Conservation (phyloP, 2,113 vertebrate genomes). For the Sminthopsis crassicaudata region DNA sequence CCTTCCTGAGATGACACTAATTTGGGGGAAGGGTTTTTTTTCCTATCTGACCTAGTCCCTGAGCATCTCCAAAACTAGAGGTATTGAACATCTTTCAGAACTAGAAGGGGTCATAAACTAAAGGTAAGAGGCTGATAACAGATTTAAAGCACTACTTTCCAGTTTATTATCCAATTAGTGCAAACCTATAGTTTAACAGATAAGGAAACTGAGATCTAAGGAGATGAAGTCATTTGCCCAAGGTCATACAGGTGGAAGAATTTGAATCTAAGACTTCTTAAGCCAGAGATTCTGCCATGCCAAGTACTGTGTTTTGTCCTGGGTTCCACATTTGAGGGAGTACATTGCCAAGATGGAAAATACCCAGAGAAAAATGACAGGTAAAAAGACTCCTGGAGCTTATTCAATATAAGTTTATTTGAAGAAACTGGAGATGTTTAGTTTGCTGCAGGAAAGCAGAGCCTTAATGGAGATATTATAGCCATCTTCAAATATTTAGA, state of each 20-base stretch:
- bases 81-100: not conserved
- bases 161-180: not conserved
- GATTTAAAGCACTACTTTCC: not conserved
- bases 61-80: not conserved
- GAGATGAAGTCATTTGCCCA: not conserved
- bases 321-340: not conserved
- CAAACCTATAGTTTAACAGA: not conserved
- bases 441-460: not conserved
- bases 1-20: not conserved
- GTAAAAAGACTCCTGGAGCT: not conserved
- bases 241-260: not conserved
- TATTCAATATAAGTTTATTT: not conserved
- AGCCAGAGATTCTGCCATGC: not conserved
- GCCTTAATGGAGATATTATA: not conserved
- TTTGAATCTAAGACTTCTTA: not conserved
- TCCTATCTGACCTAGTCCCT: not conserved
- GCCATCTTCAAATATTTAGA: not conserved
- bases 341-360: not conserved
- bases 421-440: not conserved
- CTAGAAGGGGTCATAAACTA: not conserved
- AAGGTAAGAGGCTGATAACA: not conserved
- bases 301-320: not conserved
- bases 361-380: not conserved
- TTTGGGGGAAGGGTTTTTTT: not conserved
- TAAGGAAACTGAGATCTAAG: not conserved